phyloP scores from a whole-genome alignment of 92 coral and sea anemone species.

The Zoanthus sociatus region DNA sequence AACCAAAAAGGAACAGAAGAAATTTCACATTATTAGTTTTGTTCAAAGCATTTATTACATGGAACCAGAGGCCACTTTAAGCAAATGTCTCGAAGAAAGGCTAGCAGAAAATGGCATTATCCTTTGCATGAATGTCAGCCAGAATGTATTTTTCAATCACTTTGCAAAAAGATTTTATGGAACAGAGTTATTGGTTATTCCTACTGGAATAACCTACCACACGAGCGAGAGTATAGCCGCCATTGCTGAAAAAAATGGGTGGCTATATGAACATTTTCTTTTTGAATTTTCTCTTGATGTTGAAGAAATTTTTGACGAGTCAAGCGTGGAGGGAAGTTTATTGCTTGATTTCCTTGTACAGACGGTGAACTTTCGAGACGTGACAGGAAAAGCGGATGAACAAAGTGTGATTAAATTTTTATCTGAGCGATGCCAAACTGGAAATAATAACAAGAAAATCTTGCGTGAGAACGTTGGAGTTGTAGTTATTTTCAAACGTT shows the following conservation, averaged over 20 bases:
- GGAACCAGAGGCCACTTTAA: constrained; percentile 38
- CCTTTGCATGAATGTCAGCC: constrained; percentile 35
- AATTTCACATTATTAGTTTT: constrained; percentile 44
- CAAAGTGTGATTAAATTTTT: constrained; percentile 16
- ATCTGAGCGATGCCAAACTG: constrained; percentile 13
- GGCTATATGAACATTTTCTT: constrained; percentile 20
- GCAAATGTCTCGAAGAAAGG: constrained; percentile 39
- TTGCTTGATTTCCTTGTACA: constrained; percentile 45
- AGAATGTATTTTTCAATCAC: constrained; percentile 24
- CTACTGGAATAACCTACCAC: constrained; percentile 8
- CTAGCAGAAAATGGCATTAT: constrained; percentile 43
- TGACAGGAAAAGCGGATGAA: constrained; percentile 12
- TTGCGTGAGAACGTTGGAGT: constrained; percentile 41
- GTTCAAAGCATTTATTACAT: constrained; percentile 53
- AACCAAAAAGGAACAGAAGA: constrained; percentile 23
- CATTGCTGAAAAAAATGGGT: constrained; percentile 49
- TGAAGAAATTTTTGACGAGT: constrained; percentile 36
- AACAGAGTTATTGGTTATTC: constrained; percentile 18
- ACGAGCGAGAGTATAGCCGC: constrained; percentile 23
- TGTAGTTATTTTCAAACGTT: constrained; percentile 21
- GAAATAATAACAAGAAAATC: constrained; percentile 10
- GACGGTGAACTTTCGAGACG: constrained; percentile 49
- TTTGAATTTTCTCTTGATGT: constrained; percentile 36
- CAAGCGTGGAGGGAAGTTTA: constrained; percentile 45
- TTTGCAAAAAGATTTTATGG: constrained; percentile 22